A percentile compares a stretch with the other conserved stretches of the same genome.
Conservation (phyloP, 2,888 invertebrate species). For the Cerceris ruficornis region DNA sequence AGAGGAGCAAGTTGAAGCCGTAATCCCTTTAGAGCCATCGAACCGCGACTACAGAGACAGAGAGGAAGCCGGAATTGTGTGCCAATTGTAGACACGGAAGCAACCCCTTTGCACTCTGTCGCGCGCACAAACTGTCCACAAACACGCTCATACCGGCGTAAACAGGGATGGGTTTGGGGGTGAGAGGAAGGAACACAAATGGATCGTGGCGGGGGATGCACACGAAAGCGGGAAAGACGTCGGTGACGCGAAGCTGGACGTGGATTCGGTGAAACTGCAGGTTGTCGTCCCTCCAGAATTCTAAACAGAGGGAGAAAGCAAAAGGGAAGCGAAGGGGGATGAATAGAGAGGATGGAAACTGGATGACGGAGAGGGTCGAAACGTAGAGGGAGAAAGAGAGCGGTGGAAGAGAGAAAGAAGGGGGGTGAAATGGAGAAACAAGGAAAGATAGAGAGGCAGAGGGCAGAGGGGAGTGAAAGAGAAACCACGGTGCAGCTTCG, state of each 20-base stretch:
- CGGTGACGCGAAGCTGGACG: conserved; percentile 34
- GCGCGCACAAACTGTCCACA: conserved; percentile 23
- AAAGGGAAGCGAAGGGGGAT: neutral
- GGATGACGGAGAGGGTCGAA: neutral
- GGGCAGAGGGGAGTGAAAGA: neutral
- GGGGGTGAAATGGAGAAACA: neutral
- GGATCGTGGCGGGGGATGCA: neutral
- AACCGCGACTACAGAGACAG: neutral
- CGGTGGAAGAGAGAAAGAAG: neutral
- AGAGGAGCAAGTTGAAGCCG: neutral
- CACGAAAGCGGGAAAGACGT: conserved; percentile 33
- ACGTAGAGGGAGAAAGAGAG: neutral
- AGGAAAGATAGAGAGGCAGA: too few species aligned
- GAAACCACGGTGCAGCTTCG: conserved; percentile 40
- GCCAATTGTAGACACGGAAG: conserved; percentile 18
- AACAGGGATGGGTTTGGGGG: neutral
- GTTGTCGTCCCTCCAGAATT: conserved; percentile 49
- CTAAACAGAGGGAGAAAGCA: conserved; percentile 34
- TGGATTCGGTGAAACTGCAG: conserved; percentile 32
- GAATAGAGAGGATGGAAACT: too few species aligned
- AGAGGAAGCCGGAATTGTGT: neutral
- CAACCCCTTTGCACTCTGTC: conserved; percentile 14
- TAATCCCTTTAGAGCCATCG: conserved; percentile 12
- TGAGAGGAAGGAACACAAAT: neutral
- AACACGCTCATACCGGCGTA: neutral